These are phyloP conservation scores for Todiramphus saurophagus DNA, from an alignment of 2,113 vertebrate genomes.

Conservation along the genomic window DNA sequence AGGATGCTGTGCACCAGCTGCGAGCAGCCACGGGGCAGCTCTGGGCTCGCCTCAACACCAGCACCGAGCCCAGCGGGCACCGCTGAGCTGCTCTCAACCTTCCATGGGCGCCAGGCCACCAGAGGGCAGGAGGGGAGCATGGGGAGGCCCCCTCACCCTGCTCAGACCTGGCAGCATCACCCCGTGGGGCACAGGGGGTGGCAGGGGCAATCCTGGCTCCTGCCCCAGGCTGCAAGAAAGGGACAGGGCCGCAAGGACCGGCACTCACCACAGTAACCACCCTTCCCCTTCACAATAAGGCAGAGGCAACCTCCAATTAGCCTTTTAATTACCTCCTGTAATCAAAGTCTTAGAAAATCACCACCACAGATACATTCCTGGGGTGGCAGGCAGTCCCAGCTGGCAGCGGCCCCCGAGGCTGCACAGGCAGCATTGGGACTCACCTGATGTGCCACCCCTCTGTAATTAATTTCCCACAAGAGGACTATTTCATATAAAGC, in stretches of 20 bases:
- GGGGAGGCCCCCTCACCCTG: not conserved
- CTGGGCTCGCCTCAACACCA: slow-evolving; percentile 79
- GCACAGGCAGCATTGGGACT: not conserved
- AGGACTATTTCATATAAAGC: not conserved
- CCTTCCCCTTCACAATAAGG: not conserved
- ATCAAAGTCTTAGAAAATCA: slow-evolving; percentile 60
- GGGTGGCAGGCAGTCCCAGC: not conserved
- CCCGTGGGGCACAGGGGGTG: not conserved
- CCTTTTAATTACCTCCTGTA: slow-evolving; percentile 62
- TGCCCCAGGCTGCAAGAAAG: not conserved
- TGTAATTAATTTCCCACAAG: not conserved
- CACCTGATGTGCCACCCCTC: not conserved
- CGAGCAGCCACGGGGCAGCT: slow-evolving; percentile 79
- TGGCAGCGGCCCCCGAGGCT: not conserved
- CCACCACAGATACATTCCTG: slow-evolving; percentile 9
- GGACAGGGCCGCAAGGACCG: not conserved
- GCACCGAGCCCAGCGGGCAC: not conserved
- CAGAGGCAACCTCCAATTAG: not conserved
- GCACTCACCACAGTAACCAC: not conserved
- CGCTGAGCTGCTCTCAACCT: not conserved
- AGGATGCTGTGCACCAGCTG: slow-evolving; percentile 69
- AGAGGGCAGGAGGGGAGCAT: not conserved
- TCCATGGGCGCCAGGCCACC: not conserved
- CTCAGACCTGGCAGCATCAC: not conserved
- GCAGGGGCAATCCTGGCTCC: not conserved